A percentile compares a stretch with the other conserved stretches of the same genome.
phyloP scores from a whole-genome alignment of 1,140 invertebrate genomes.

The Sinella curviseta region DNA sequence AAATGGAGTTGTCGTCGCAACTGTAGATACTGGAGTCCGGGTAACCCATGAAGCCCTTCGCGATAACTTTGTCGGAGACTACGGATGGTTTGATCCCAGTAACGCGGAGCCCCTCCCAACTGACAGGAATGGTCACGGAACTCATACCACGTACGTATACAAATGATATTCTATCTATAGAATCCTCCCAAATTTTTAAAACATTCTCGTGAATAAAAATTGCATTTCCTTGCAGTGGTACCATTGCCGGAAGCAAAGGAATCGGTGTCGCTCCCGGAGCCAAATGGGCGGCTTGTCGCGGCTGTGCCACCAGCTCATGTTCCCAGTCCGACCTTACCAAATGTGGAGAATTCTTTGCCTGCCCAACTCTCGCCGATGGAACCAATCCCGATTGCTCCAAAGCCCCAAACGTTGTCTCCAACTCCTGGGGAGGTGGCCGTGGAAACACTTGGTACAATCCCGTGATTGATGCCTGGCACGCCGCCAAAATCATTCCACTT shows the following conservation, averaged over 20 bases:
- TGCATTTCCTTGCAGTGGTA: background rate
- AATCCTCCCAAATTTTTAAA: background rate
- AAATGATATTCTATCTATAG: background rate
- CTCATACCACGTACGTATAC: background rate
- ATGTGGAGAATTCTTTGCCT: background rate
- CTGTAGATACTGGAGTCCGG: background rate
- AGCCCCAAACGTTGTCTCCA: too few relatives aligned
- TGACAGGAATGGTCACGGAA: background rate
- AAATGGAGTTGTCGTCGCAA: background rate
- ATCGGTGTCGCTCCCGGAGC: conserved; percentile 11
- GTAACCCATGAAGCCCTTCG: background rate
- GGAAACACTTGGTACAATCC: background rate
- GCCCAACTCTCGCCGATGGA: too few relatives aligned
- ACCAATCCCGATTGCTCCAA: too few relatives aligned
- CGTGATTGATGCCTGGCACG: background rate
- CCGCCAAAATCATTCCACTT: conserved; percentile 15
- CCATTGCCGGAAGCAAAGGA: background rate
- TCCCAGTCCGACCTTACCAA: background rate
- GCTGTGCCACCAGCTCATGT: background rate
- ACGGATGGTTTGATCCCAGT: conserved; percentile 18
- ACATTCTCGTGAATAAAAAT: background rate
- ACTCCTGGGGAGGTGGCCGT: too few relatives aligned
- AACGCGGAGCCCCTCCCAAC: background rate
- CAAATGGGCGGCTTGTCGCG: conserved; percentile 25
- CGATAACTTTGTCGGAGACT: background rate